Base-by-base conservation (phyloP, 2,797 vertebrate genomes). In the Cossypha dichroa region DNA sequence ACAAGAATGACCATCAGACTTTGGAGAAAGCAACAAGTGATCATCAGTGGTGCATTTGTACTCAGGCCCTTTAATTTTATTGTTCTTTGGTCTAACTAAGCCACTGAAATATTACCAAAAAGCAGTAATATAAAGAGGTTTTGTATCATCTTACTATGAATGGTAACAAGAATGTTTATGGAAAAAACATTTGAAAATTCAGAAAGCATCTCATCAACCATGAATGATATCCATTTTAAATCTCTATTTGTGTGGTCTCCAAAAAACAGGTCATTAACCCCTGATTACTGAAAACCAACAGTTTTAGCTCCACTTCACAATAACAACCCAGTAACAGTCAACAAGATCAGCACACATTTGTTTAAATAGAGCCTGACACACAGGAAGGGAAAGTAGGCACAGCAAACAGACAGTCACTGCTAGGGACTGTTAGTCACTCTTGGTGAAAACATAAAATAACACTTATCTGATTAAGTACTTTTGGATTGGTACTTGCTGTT, bases 31-130 rank as follows among this genome's bases (percentile, higher is more conserved):
- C 0, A 3, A 46, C 31, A 59, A 21, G 14, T 15, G 11, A 62
- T 36, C 25, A 36, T 41, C 51, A 52, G 0, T 7, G 2, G 16
- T 8, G 20, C 1, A 1, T 54, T 73, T 1, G 1, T n/a, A 55
- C 5, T 51, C 40, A 63, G 22, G 11, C 9, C 6, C 36, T 70
- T 48, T 26, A 70, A 54, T 62, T 67, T 36, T 49, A 14, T 34
- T 77, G 17, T 20, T 63, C 31, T 70, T 40, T 55, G 15, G 10
- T 31, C 10, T 46, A 66, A 69, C 15, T 40, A 43, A 88, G 33
- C 1, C 15, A 17, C 8, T 5, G 2, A 83, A 56, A 8, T 54
- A 46, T 13, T 51, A 58, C 29, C 6, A 33, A 70, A 84, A 68
- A 19, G 4, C 5, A 52, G 6, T 22, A 68, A 56, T 8, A 60